Evolutionary conservation across 2,888 invertebrate genomes (phyloP).

Genomic region (Gortyna flavago): DNA sequence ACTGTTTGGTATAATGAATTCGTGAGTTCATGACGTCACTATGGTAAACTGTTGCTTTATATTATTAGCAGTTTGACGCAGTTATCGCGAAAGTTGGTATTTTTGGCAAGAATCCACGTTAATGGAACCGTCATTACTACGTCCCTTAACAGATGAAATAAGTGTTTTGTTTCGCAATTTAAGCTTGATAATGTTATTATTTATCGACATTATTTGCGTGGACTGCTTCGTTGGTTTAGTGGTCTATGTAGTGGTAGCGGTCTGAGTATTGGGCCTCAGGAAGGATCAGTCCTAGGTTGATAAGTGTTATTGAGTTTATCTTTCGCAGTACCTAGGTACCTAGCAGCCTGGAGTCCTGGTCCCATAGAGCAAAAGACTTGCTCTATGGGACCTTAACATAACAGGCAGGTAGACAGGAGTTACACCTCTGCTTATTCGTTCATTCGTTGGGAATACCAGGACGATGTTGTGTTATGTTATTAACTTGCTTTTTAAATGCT

Average conservation of each 20-base stretch:
- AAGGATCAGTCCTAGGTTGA: not conserved
- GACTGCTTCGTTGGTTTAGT: not conserved
- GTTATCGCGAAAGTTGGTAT: constrained; percentile 62
- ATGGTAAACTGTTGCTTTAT: constrained; percentile 57
- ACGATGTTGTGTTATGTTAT: constrained; percentile 1
- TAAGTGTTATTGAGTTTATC: not conserved
- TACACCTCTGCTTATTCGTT: not conserved
- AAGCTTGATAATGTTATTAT: constrained; percentile 1
- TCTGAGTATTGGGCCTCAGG: not conserved
- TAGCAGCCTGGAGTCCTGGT: not conserved
- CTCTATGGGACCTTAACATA: not conserved
- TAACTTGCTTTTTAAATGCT: not conserved
- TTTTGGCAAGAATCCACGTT: constrained; percentile 68
- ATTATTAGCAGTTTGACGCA: constrained; percentile 72
- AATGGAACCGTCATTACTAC: constrained; percentile 43
- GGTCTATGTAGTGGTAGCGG: too few species aligned
- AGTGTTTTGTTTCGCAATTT: constrained; percentile 37
- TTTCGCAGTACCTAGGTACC: not conserved
- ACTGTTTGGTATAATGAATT: constrained; percentile 34
- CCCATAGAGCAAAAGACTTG: too few species aligned
- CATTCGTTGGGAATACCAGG: too few species aligned
- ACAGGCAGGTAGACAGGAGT: too few species aligned
- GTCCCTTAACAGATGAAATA: constrained; percentile 38
- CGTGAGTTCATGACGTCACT: constrained; percentile 35
- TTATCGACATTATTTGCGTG: not conserved